These are phyloP conservation scores for Antedon mediterranea DNA, from an alignment of 53 echinoderm and acorn worm species.

Conservation along the genomic window DNA sequence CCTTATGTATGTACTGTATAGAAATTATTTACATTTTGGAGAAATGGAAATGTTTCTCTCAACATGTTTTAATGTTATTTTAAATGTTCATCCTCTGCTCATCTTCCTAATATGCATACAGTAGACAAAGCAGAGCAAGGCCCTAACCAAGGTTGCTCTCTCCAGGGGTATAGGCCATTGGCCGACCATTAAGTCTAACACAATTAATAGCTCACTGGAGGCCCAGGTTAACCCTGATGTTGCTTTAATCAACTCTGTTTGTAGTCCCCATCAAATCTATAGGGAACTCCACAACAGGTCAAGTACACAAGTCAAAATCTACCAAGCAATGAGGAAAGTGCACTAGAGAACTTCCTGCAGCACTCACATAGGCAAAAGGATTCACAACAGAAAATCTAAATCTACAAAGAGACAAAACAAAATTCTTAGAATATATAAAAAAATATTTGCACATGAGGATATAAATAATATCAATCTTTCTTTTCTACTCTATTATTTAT, in stretches of 20 bases:
- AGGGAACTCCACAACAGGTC: not conserved
- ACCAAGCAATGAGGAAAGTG: not conserved
- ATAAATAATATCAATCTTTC: no score
- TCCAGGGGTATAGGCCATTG: not conserved
- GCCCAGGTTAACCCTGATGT: not conserved
- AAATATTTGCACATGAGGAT: no score
- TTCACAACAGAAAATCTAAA: no score
- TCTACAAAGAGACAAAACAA: no score
- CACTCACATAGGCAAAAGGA: not conserved
- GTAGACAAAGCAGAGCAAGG: not conserved
- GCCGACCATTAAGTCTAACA: not conserved
- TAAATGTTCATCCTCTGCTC: not conserved
- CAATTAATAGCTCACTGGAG: conserved; percentile 1
- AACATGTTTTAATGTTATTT: not conserved
- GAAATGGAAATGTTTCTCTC: no score
- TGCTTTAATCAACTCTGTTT: not conserved
- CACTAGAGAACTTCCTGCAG: not conserved
- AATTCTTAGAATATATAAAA: no score
- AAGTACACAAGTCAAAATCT: not conserved
- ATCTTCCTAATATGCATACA: not conserved
- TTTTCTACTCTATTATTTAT: no score
- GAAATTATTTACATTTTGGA: no score
- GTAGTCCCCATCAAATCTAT: not conserved
- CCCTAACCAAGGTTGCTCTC: not conserved
- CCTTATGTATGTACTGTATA: no score